Conservation (phyloP, 2,888 invertebrate species). For the Heteromurus nitidus region DNA sequence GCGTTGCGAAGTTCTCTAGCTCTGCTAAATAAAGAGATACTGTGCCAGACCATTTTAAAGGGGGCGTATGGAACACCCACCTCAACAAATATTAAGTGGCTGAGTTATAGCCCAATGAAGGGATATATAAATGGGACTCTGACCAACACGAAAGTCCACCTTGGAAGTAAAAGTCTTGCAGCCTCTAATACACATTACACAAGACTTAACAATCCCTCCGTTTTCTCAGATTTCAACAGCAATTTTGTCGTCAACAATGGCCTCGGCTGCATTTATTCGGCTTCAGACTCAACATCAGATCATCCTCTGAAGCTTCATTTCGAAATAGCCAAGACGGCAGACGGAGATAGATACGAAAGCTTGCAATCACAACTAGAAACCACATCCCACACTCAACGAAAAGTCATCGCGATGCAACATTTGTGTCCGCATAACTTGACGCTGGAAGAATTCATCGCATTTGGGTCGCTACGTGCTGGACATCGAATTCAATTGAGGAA, state of each 20-base stretch:
- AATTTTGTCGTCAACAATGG: constrained; percentile 35
- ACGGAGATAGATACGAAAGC: too few relatives aligned
- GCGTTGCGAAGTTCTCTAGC: constrained; percentile 38
- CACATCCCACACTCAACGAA: constrained; percentile 40
- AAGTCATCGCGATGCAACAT: constrained; percentile 31
- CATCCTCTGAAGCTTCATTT: too few relatives aligned
- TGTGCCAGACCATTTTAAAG: constrained; percentile 7
- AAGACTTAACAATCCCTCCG: constrained; percentile 1
- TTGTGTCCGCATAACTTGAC: constrained; percentile 17
- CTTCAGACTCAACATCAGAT: constrained; percentile 9
- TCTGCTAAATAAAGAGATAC: constrained; percentile 29
- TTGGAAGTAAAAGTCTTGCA: constrained; percentile 14
- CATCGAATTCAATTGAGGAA: constrained; percentile 59
- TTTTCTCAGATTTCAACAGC: not conserved
- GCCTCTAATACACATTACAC: constrained; percentile 8
- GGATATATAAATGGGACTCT: not conserved
- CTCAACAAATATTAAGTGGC: too few relatives aligned
- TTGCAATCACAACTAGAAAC: constrained; percentile 30
- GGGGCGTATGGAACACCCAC: too few relatives aligned
- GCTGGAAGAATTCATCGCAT: constrained; percentile 34
- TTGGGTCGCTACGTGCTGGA: constrained; percentile 56
- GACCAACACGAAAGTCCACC: not conserved
- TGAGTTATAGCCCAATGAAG: too few relatives aligned
- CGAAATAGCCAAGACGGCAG: too few relatives aligned
- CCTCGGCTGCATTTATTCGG: constrained; percentile 26